Evolutionary conservation across 1,140 invertebrate species (phyloP).

Genomic region (Euwallacea fornicatus): DNA sequence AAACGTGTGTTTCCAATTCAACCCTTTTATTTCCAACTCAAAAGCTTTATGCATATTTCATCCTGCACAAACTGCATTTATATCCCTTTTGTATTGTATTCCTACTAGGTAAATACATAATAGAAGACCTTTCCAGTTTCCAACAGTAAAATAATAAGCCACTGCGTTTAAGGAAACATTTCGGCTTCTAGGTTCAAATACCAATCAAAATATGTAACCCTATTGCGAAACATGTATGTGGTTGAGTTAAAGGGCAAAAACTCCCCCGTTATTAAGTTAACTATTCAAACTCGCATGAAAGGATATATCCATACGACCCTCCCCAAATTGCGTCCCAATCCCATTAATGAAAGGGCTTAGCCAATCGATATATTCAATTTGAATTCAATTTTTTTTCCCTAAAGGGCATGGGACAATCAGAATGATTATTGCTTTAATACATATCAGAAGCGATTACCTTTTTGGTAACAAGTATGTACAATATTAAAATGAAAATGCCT

Average conservation of each 20-base stretch:
- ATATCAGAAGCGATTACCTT: no score
- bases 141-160: no score
- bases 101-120: no score
- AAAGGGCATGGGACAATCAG: no score
- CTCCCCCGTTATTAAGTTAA: conserved; percentile 7
- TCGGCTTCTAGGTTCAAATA: background rate
- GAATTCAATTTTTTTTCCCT: conserved; percentile 9
- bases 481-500: no score
- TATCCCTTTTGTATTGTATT: no score
- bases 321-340: conserved; percentile 20
- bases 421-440: no score
- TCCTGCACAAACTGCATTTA: no score
- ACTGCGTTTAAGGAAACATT: background rate
- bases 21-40: no score
- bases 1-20: background rate
- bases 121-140: no score
- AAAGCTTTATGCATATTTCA: no score
- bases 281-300: conserved; percentile 5
- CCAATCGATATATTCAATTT: conserved; percentile 22
- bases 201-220: background rate
- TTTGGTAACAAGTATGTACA: no score
- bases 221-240: background rate
- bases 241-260: background rate
- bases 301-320: conserved; percentile 13
- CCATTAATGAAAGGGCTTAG: conserved; percentile 21